phyloP scores from a whole-genome alignment of 2,888 invertebrate genomes.

The Deilephila porcellus region DNA sequence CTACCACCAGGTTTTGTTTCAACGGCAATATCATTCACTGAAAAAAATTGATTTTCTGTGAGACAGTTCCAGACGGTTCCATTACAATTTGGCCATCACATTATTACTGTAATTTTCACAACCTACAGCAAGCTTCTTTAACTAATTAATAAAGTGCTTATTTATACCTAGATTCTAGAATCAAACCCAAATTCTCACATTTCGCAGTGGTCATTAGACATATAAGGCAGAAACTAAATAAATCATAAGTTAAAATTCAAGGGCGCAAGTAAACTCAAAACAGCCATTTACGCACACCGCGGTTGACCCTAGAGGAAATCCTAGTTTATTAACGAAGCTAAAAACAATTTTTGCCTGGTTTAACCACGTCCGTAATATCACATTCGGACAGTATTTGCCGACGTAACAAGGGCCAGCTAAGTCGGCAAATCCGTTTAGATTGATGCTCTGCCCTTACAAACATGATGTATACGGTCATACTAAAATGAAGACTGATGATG shows the following conservation, averaged over 20 bases:
- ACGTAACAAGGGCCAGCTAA: slow-evolving; percentile 42
- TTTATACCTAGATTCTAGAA: too few species aligned
- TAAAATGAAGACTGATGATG: neutral
- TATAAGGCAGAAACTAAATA: neutral
- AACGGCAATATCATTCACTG: too few species aligned
- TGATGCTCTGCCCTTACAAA: slow-evolving; percentile 46
- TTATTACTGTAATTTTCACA: too few species aligned
- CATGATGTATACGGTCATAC: neutral
- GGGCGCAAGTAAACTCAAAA: neutral
- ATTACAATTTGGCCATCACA: too few species aligned
- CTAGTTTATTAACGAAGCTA: slow-evolving; percentile 15
- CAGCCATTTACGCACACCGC: too few species aligned
- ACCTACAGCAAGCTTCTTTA: too few species aligned
- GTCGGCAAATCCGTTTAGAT: slow-evolving; percentile 58
- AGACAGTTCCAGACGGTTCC: too few species aligned
- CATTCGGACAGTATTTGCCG: slow-evolving; percentile 27
- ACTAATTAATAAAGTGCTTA: too few species aligned
- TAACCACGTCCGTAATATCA: slow-evolving; percentile 11
- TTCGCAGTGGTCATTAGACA: neutral
- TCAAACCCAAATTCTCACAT: neutral
- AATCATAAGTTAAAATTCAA: neutral
- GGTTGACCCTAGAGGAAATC: slow-evolving; percentile 6
- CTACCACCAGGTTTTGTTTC: too few species aligned
- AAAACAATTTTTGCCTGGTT: slow-evolving; percentile 22
- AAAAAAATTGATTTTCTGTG: too few species aligned